Percentiles rank a stretch among this genome's conserved stretches.
These are phyloP conservation scores for Biston betularia DNA, from an alignment of 2,888 invertebrate species.

Conservation along the genomic window DNA sequence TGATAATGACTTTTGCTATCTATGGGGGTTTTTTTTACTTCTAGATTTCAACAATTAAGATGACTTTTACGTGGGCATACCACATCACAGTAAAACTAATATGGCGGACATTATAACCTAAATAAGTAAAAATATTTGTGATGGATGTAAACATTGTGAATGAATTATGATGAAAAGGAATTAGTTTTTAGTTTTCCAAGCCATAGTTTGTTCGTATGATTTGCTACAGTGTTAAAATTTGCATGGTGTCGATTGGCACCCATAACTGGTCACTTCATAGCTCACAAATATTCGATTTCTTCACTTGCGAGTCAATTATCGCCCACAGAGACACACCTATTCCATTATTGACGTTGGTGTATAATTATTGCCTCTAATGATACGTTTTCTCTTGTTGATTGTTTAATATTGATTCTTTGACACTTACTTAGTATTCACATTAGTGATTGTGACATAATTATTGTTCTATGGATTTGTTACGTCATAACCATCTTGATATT, in stretches of 20 bases:
- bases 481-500: not conserved
- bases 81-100: too few relatives aligned
- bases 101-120: too few relatives aligned
- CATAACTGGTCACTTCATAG: constrained; percentile 16
- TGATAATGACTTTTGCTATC: too few relatives aligned
- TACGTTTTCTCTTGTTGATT: constrained; percentile 19
- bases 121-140: too few relatives aligned
- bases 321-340: constrained; percentile 10
- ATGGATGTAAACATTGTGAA: too few relatives aligned
- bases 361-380: constrained; percentile 22
- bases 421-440: constrained; percentile 12
- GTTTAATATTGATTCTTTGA: constrained; percentile 21
- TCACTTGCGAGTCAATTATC: constrained; percentile 10
- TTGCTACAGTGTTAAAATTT: not conserved
- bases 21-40: too few relatives aligned
- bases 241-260: constrained; percentile 4
- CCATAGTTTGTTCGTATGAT: not conserved
- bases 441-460: constrained; percentile 10
- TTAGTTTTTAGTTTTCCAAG: too few relatives aligned
- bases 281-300: constrained; percentile 7
- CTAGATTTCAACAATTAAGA: too few relatives aligned
- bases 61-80: too few relatives aligned
- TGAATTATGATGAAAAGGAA: not conserved
- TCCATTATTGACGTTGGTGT: constrained; percentile 12
- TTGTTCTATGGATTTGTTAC: not conserved